A percentile compares a stretch with the other conserved stretches of the same genome.
Evolutionary conservation across 2,888 invertebrate species (phyloP).

Genomic region (Tetheella fluctuosa): DNA sequence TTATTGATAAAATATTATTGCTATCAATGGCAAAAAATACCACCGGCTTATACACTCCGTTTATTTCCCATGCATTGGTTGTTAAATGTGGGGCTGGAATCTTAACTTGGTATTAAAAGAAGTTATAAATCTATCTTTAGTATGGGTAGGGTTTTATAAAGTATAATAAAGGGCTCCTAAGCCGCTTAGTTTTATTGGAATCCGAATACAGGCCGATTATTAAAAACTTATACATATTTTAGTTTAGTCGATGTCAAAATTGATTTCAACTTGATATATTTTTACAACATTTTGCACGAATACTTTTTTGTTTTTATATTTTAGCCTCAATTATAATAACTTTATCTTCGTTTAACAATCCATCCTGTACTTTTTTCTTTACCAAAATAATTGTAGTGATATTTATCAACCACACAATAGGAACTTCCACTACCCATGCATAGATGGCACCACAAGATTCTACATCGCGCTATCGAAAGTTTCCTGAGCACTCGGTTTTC

Average conservation of each 20-base stretch:
- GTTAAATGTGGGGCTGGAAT: not conserved
- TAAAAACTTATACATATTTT: not conserved
- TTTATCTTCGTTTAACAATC: too few species aligned
- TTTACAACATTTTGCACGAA: not conserved
- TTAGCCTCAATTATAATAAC: not conserved
- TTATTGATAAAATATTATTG: slow-evolving; percentile 24
- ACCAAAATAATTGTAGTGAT: too few species aligned
- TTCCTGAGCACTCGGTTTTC: too few species aligned
- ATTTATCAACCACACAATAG: too few species aligned
- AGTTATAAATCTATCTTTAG: not conserved
- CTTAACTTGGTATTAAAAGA: not conserved
- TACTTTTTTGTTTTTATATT: not conserved
- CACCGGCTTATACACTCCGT: not conserved
- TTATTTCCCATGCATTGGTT: not conserved
- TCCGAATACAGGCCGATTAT: not conserved
- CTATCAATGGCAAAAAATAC: slow-evolving; percentile 10
- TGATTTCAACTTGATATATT: not conserved
- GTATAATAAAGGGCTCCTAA: not conserved
- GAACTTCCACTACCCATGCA: too few species aligned
- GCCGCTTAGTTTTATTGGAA: not conserved
- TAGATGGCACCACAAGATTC: too few species aligned
- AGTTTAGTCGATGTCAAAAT: not conserved
- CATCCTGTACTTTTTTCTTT: too few species aligned
- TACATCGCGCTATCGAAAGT: too few species aligned
- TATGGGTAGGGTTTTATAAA: not conserved